phyloP scores from a whole-genome alignment of 2,888 invertebrate genomes.

The Phaedon cochleariae region DNA sequence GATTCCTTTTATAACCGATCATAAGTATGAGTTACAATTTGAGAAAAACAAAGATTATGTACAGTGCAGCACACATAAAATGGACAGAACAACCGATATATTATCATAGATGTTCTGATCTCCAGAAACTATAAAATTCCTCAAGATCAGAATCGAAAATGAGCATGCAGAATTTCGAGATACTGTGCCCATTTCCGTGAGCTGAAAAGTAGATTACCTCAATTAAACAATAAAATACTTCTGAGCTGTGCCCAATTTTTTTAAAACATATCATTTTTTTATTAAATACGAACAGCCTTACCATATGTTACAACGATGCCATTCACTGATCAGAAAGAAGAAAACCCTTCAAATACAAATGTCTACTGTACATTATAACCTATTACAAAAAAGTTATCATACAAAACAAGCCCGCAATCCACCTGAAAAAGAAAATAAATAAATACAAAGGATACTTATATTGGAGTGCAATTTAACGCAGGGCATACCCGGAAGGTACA shows the following conservation, averaged over 20 bases:
- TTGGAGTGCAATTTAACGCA: conserved; percentile 32
- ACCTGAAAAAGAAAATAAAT: conserved; percentile 39
- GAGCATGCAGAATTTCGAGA: background rate
- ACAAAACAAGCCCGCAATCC: conserved; percentile 45
- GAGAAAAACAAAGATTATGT: conserved; percentile 36
- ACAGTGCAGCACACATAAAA: conserved; percentile 26
- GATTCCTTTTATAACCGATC: conserved; percentile 16
- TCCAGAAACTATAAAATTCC: background rate
- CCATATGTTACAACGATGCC: conserved; percentile 61
- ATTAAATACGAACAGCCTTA: conserved; percentile 54
- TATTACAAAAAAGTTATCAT: conserved; percentile 48
- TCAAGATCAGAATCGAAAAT: conserved; percentile 13
- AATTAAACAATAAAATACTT: conserved; percentile 54
- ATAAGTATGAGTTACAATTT: conserved; percentile 40
- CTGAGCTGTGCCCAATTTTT: conserved; percentile 46
- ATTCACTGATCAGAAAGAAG: conserved; percentile 27
- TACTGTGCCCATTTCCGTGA: conserved; percentile 6
- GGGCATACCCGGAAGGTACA: background rate
- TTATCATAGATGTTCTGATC: conserved; percentile 16
- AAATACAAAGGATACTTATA: conserved; percentile 43
- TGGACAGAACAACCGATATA: conserved; percentile 8
- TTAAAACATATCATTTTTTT: conserved; percentile 48
- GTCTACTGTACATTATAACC: conserved; percentile 49
- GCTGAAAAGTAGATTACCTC: conserved; percentile 26
- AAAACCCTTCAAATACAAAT: conserved; percentile 13